These are phyloP conservation scores for Eutrigla gurnardus DNA, from an alignment of 2,797 vertebrate species.

Conservation along the genomic window DNA sequence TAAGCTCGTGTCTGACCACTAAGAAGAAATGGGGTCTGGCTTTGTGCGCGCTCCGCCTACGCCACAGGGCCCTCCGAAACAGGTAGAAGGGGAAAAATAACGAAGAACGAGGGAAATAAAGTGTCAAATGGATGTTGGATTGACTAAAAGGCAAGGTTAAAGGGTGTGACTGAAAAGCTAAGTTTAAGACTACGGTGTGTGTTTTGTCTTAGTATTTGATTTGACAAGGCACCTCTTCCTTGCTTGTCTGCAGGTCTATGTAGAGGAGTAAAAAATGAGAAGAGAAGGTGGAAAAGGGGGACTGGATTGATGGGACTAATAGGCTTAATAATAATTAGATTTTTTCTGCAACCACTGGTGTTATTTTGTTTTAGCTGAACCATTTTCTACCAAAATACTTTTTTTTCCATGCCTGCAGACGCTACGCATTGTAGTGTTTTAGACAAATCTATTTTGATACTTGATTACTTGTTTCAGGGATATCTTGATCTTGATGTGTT, in stretches of 20 bases:
- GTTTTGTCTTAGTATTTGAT: slow-evolving; percentile 1
- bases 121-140: background rate
- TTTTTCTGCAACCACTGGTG: too few species aligned
- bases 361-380: background rate
- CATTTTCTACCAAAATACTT: background rate
- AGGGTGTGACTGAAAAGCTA: background rate
- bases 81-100: slow-evolving; percentile 71
- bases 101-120: background rate
- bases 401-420: background rate
- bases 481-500: background rate
- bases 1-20: slow-evolving; percentile 43
- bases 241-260: background rate
- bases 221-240: slow-evolving; percentile 5
- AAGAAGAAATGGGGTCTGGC: slow-evolving; percentile 80
- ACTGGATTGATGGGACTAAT: slow-evolving; percentile 14
- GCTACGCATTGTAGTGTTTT: background rate
- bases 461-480: background rate
- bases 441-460: background rate
- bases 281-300: background rate
- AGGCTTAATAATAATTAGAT: slow-evolving; percentile 20
- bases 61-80: slow-evolving; percentile 77
- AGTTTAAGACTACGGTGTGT: background rate
- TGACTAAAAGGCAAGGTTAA: slow-evolving; percentile 14
- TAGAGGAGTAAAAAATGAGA: background rate
- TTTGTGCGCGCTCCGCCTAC: slow-evolving; percentile 79